Evolutionary conservation across 2,113 vertebrate species (phyloP).

Genomic region (Setophaga petechia): DNA sequence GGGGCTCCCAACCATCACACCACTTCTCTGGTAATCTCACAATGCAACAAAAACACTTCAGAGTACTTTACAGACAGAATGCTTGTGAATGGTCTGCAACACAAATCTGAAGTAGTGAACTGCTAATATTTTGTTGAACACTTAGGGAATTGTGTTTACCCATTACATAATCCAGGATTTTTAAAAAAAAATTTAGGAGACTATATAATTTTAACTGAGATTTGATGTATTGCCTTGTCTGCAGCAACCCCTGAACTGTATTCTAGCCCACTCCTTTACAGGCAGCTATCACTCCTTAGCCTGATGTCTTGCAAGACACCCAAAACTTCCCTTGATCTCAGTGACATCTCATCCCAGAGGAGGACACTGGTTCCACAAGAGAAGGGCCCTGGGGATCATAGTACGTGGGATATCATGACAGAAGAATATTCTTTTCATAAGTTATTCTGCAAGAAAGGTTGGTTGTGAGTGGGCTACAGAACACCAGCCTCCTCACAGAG

Average conservation of each 20-base stretch:
- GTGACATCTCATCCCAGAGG: background rate
- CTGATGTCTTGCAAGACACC: background rate
- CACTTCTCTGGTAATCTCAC: background rate
- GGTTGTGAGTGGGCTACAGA: background rate
- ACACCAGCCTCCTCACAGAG: background rate
- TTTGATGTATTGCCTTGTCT: background rate
- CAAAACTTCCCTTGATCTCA: background rate
- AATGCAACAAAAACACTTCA: background rate
- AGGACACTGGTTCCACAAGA: background rate
- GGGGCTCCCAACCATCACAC: background rate
- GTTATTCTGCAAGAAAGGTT: background rate
- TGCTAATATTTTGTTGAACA: background rate
- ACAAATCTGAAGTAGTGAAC: background rate
- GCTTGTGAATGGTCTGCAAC: background rate
- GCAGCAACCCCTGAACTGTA: background rate
- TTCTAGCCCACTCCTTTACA: background rate
- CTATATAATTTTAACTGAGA: background rate
- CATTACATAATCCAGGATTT: background rate
- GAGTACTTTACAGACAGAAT: background rate
- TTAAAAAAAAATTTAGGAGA: background rate
- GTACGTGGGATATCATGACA: rapidly evolving
- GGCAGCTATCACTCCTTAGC: background rate
- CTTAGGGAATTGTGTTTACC: background rate
- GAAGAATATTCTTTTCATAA: background rate
- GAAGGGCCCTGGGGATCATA: background rate